Conservation (phyloP, 2,797 vertebrate species). For the Phyllotis vaccarum region DNA sequence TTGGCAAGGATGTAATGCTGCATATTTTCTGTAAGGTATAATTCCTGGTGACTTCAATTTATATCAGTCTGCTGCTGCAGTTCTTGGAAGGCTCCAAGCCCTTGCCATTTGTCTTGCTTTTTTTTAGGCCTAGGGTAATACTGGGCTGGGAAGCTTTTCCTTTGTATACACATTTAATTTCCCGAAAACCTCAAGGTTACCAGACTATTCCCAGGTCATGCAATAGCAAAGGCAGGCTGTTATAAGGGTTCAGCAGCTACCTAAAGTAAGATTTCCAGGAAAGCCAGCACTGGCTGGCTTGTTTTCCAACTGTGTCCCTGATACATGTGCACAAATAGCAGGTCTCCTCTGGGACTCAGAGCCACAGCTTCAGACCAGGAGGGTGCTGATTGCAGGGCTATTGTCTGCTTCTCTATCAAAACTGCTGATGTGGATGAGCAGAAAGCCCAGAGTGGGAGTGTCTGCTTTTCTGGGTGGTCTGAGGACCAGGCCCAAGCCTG, state of each 20-base stretch:
- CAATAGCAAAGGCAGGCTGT: background rate
- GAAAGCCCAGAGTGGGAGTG: background rate
- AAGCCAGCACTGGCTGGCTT: background rate
- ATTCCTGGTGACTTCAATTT: background rate
- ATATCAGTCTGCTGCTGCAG: background rate
- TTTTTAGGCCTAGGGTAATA: background rate
- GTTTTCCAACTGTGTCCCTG: background rate
- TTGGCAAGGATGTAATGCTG: background rate
- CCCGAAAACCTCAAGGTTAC: background rate
- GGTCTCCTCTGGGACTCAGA: background rate
- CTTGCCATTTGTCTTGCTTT: background rate
- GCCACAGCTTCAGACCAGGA: background rate
- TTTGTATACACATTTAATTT: background rate
- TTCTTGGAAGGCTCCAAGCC: background rate
- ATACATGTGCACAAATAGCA: background rate
- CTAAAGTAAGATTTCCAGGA: background rate
- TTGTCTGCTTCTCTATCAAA: background rate
- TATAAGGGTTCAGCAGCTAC: background rate
- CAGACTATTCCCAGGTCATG: background rate
- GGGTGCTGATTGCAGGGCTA: conserved; percentile 22
- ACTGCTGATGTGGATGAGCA: background rate
- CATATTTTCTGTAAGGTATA: background rate
- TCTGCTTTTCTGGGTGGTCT: conserved; percentile 35
- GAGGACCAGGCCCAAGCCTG: background rate
- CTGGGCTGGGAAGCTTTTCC: background rate